These are phyloP conservation scores for Meloidogyne exigua DNA, from an alignment of 1,140 invertebrate genomes.

Conservation along the genomic window DNA sequence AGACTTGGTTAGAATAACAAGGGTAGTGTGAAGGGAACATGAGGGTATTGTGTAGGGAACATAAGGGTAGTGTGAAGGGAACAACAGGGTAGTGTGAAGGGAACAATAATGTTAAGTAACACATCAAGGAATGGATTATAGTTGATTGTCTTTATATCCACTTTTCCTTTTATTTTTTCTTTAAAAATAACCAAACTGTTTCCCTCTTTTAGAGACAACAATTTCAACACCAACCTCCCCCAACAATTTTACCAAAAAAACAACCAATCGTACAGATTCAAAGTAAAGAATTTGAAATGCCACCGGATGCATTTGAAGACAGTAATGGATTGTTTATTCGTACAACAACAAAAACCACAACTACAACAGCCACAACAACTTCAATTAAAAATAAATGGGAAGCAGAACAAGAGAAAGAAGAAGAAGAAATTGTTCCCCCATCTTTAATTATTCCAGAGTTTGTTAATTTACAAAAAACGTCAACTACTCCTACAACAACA, in stretches of 20 bases:
- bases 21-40: too few species aligned
- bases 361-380: slow-evolving; percentile 10
- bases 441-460: slow-evolving; percentile 23
- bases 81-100: too few species aligned
- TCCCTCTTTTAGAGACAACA: not conserved
- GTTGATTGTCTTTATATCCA: too few species aligned
- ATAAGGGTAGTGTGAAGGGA: too few species aligned
- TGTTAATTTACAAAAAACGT: not conserved
- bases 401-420: not conserved
- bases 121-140: too few species aligned
- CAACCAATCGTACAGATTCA: slow-evolving; percentile 37
- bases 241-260: slow-evolving; percentile 26
- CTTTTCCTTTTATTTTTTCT: too few species aligned
- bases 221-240: not conserved
- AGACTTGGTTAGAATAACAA: too few species aligned
- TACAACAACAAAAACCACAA: not conserved
- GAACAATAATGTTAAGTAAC: too few species aligned
- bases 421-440: slow-evolving; percentile 1
- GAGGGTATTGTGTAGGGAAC: too few species aligned
- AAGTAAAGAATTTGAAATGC: slow-evolving; percentile 51
- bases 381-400: not conserved
- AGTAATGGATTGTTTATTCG: not conserved
- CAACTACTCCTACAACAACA: not conserved
- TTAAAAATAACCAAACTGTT: too few species aligned
- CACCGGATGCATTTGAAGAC: slow-evolving; percentile 56